Conservation (phyloP, 2,888 invertebrate species). For the Acleris holmiana region DNA sequence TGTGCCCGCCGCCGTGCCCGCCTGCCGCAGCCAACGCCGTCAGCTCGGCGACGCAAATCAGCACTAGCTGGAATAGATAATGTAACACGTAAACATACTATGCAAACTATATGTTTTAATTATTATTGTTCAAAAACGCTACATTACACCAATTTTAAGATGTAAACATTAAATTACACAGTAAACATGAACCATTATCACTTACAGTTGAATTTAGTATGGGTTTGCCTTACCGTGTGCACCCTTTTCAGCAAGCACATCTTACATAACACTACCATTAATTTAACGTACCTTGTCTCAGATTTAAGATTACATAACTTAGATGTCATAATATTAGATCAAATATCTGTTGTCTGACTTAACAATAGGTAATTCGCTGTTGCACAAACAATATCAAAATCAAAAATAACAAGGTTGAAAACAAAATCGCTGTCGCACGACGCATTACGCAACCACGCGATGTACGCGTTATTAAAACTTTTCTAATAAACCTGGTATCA, state of each 20-base stretch:
- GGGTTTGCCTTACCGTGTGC: too few relatives aligned
- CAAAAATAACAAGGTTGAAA: constrained; percentile 8
- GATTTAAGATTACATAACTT: neutral
- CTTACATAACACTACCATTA: neutral
- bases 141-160: too few relatives aligned
- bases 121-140: too few relatives aligned
- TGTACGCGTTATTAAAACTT: constrained; percentile 10
- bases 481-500: neutral
- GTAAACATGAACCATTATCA: too few relatives aligned
- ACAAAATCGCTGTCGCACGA: constrained; percentile 35
- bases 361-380: constrained; percentile 31
- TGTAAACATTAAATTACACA: too few relatives aligned
- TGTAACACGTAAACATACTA: too few relatives aligned
- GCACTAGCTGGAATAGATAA: constrained; percentile 61
- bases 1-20: constrained; percentile 83
- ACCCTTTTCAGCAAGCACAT: too few relatives aligned
- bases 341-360: neutral
- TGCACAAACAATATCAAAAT: constrained; percentile 26
- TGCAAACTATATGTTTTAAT: too few relatives aligned
- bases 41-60: constrained; percentile 69
- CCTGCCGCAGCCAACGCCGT: constrained; percentile 65
- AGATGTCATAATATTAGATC: neutral
- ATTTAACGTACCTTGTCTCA: neutral
- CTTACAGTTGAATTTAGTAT: too few relatives aligned
- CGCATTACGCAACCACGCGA: constrained; percentile 23